A percentile compares a stretch with the other conserved stretches of the same genome.
These are phyloP conservation scores for Metridium senile DNA, from an alignment of 92 coral and sea anemone genomes.

Conservation along the genomic window DNA sequence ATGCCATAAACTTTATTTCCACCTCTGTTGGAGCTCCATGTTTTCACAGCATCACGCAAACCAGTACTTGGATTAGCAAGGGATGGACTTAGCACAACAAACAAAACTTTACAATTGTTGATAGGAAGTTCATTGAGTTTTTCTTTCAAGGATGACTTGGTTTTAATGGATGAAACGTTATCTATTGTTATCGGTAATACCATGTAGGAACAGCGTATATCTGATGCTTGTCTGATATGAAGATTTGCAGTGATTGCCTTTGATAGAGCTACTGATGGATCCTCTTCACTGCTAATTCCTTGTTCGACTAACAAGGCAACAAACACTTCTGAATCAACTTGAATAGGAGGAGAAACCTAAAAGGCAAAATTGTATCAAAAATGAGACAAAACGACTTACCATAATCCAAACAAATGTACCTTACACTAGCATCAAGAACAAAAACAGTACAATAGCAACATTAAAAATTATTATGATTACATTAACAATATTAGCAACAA, in stretches of 20 bases:
- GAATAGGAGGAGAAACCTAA: constrained; percentile 90
- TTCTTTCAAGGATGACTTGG: constrained; percentile 48
- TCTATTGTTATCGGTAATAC: constrained; percentile 51
- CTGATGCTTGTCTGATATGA: constrained; percentile 81
- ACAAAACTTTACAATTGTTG: constrained; percentile 60
- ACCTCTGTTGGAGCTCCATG: constrained; percentile 60
- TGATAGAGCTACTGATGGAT: constrained; percentile 52
- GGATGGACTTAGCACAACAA: constrained; percentile 75
- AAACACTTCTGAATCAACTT: constrained; percentile 77
- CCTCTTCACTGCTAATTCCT: constrained; percentile 4
- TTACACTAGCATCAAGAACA: too few species aligned
- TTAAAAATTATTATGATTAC: too few species aligned
- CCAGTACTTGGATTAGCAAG: constrained; percentile 80
- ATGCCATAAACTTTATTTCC: constrained; percentile 69
- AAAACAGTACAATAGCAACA: too few species aligned
- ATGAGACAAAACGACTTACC: too few species aligned
- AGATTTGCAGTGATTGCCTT: constrained; percentile 79
- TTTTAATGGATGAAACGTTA: constrained; percentile 28
- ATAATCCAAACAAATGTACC: too few species aligned
- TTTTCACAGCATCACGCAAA: constrained; percentile 51
- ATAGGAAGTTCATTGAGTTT: constrained; percentile 42
- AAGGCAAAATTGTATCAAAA: neutral
- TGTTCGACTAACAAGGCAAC: constrained; percentile 77
- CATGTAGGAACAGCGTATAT: constrained; percentile 70
- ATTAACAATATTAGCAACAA: too few species aligned